Evolutionary conservation across 1,140 invertebrate species (phyloP).

Genomic region (Maniola jurtina): DNA sequence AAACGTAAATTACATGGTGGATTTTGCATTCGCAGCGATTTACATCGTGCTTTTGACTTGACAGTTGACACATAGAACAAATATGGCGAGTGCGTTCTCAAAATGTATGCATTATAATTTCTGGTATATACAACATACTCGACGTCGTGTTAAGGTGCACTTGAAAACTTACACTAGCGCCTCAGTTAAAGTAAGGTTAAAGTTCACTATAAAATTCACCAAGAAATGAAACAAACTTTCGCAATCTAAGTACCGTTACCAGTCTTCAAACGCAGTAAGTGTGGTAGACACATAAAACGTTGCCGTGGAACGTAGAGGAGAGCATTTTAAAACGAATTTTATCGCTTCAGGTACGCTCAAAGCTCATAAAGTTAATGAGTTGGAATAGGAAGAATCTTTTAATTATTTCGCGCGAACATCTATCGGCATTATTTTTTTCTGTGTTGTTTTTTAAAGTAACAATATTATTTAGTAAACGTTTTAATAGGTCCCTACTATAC

Average conservation of each 20-base stretch:
- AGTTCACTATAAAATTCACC: neutral
- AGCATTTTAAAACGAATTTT: conserved; percentile 19
- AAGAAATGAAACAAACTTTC: neutral
- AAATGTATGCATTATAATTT: no score
- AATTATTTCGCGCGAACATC: conserved; percentile 8
- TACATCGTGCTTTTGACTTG: no score
- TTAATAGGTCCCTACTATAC: no score
- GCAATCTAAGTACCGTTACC: neutral
- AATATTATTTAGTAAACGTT: no score
- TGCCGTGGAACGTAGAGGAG: neutral
- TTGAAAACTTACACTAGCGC: no score
- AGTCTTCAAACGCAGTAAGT: neutral
- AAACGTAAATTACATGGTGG: no score
- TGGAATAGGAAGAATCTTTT: conserved; percentile 23
- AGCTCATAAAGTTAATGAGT: conserved; percentile 24
- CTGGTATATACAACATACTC: neutral
- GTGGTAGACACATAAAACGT: conserved; percentile 3
- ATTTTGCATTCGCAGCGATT: no score
- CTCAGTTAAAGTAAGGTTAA: no score
- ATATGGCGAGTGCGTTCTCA: no score
- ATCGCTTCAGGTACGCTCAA: conserved; percentile 18
- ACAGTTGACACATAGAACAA: no score
- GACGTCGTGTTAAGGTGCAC: no score
- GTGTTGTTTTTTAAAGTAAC: neutral
- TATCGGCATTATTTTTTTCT: neutral